These are phyloP conservation scores for Chaetorhynchus papuensis DNA, from an alignment of 2,113 vertebrate genomes.

Conservation along the genomic window DNA sequence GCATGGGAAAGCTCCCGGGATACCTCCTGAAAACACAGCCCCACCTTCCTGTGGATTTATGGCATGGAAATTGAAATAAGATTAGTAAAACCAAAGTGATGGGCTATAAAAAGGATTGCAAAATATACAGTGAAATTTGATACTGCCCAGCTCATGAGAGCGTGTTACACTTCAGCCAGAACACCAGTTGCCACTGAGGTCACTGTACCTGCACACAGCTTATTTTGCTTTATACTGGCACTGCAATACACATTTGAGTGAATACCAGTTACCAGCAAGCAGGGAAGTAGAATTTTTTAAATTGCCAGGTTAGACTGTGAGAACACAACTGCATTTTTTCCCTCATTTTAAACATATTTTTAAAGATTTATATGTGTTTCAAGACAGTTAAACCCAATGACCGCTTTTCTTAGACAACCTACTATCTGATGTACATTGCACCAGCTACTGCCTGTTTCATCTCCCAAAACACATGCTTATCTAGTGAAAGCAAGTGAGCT, in stretches of 20 bases:
- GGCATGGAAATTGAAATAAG: neutral
- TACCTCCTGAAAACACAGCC: neutral
- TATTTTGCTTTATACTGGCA: neutral
- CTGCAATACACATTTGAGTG: neutral
- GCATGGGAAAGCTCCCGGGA: neutral
- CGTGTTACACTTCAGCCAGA: neutral
- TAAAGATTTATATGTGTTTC: neutral
- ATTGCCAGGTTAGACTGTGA: neutral
- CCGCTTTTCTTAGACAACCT: neutral
- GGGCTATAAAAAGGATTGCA: neutral
- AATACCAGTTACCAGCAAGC: neutral
- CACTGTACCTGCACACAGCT: neutral
- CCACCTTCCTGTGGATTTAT: neutral
- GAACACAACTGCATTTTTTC: neutral
- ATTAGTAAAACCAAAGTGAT: neutral
- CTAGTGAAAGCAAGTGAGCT: neutral
- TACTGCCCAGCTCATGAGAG: neutral
- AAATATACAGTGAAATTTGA: neutral
- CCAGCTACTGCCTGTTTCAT: neutral
- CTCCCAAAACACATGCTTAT: neutral
- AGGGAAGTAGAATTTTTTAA: neutral
- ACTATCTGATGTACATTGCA: neutral
- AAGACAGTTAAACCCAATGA: neutral
- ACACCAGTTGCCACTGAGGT: neutral
- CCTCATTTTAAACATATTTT: neutral